Conservation (phyloP, 2,888 invertebrate species). For the Rhingia rostrata region DNA sequence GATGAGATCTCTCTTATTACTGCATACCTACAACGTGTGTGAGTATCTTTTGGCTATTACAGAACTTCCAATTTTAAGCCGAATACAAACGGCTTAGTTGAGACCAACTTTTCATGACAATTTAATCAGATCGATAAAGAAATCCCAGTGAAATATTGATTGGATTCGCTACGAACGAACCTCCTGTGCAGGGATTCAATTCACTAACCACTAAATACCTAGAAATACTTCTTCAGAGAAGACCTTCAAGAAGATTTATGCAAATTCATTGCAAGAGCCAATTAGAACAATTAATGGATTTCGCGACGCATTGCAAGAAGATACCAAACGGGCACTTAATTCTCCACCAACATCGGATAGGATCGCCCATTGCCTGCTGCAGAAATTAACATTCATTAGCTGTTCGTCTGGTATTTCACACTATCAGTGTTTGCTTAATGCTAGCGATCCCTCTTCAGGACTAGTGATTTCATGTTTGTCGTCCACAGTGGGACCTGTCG, state of each 20-base stretch:
- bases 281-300: conserved; percentile 52
- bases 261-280: conserved; percentile 9
- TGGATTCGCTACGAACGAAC: too few species aligned
- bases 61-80: too few species aligned
- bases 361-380: conserved; percentile 12
- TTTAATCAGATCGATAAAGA: too few species aligned
- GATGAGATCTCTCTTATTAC: too few species aligned
- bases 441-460: conserved; percentile 58
- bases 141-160: too few species aligned
- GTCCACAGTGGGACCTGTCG: too few species aligned
- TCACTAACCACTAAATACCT: too few species aligned
- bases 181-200: too few species aligned
- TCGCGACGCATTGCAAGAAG: conserved; percentile 23
- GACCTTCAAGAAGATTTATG: conserved; percentile 9
- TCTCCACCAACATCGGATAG: conserved; percentile 13
- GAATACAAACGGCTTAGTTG: too few species aligned
- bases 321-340: conserved; percentile 36
- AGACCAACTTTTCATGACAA: too few species aligned
- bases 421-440: conserved; percentile 64
- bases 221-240: not conserved
- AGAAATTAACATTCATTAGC: conserved; percentile 69
- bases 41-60: too few species aligned
- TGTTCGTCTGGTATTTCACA: conserved; percentile 68
- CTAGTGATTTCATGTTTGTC: not conserved
- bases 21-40: too few species aligned